A percentile compares a stretch with the other conserved stretches of the same genome.
phyloP scores from a whole-genome alignment of 2,797 vertebrate genomes.

The Hyperoplus immaculatus region DNA sequence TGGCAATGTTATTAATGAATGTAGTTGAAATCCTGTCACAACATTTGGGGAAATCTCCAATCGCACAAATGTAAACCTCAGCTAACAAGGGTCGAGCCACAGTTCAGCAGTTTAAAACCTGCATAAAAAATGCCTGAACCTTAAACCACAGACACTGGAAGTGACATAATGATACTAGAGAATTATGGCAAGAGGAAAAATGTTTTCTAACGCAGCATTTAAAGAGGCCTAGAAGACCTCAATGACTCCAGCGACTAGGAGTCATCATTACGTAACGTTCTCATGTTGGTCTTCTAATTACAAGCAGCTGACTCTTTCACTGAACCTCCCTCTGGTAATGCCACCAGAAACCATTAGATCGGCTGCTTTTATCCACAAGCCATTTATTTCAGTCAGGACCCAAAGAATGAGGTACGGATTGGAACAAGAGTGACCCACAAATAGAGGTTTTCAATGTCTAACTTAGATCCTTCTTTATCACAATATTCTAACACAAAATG shows the following conservation, averaged over 20 bases:
- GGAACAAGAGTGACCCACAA: neutral
- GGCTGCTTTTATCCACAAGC: neutral
- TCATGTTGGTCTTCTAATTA: neutral
- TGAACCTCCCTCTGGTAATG: neutral
- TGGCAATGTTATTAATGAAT: neutral
- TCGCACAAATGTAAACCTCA: neutral
- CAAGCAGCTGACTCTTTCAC: neutral
- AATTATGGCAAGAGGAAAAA: neutral
- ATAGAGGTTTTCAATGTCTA: neutral
- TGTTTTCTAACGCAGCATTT: neutral
- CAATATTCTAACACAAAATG: neutral
- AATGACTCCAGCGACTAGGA: neutral
- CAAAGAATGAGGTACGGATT: neutral
- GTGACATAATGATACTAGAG: neutral
- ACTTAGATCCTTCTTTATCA: neutral
- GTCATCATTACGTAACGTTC: neutral
- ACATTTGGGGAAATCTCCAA: neutral
- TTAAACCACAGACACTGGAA: neutral
- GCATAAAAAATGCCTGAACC: neutral
- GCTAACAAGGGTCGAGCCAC: neutral
- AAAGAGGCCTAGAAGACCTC: neutral
- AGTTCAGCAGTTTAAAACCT: neutral
- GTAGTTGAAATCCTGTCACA: neutral
- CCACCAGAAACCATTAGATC: constrained; percentile 4
- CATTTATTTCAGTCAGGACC: neutral